Evolutionary conservation across 2,113 vertebrate species (phyloP), one percentile per base, ranked within the genome.

Genomic region (Calyptommatus sinebrachiatus): DNA sequence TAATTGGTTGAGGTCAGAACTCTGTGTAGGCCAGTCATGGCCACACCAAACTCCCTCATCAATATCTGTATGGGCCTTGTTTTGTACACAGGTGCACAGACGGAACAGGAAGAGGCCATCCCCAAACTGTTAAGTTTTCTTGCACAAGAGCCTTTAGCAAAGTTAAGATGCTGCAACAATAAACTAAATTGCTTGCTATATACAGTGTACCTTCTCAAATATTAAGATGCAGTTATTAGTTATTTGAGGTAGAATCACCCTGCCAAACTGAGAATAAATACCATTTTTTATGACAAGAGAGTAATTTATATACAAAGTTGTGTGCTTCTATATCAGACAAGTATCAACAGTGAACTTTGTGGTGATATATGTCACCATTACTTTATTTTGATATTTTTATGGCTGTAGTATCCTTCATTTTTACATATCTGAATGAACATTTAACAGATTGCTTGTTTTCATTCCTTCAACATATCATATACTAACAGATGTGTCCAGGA

Each of bases 101-200:
- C 5, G 35, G 35, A 41, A 41, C 35, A 41, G 35, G 35, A 41
- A 41, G 35, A 41, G 35, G 35, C 35, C 35, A 41, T 41, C 35
- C 35, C 35, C 35, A 41, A 41, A 41, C 35, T 41, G 35, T 41
- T 5, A 41, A 41, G 12, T 48, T 69, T 50, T 50, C 48, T 14
- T 50, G 8, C 48, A 50, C 8, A 50, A 11, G 48, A 57, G 3
- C 14, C 53, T 57, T 57, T 18, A 57, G 16, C 53, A 57, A 57
- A 57, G 48, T 9, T 50, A 50, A 57, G 53, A n/a, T 69, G 24
- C 50, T 41, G 5, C 16, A 68, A 41, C 41, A 20, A 21, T 73
- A 67, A 80, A 41, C 46, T 80, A 9, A 80, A 66, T 66, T 73
- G 50, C 26, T 26, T 80, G 53, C 18, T 57, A 12, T 20, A 63